These are phyloP conservation scores for Eupithecia abbreviata DNA, from an alignment of 2,888 invertebrate genomes.

Conservation along the genomic window DNA sequence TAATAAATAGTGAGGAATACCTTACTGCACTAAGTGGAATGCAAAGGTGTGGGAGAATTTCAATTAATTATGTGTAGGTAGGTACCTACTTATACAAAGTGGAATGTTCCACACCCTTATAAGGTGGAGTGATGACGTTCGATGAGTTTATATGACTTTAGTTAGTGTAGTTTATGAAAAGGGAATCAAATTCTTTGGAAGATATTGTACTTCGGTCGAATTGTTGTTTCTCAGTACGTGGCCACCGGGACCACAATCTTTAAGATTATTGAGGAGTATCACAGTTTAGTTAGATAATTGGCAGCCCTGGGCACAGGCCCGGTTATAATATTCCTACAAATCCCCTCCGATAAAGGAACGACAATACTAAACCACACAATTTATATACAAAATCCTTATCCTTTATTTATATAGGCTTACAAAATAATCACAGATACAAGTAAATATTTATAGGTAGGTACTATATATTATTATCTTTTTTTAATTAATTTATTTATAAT, in stretches of 20 bases:
- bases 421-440: too few species aligned
- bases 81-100: not conserved
- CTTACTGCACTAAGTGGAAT: not conserved
- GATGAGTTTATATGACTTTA: slow-evolving; percentile 22
- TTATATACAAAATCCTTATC: too few species aligned
- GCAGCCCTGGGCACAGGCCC: too few species aligned
- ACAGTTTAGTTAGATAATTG: not conserved
- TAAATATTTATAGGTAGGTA: too few species aligned
- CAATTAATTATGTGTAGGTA: not conserved
- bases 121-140: not conserved
- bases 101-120: not conserved
- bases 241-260: not conserved
- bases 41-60: not conserved
- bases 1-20: not conserved
- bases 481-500: too few species aligned
- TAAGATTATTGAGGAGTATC: not conserved
- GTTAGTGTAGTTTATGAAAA: not conserved
- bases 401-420: too few species aligned
- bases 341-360: not conserved
- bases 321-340: not conserved
- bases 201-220: not conserved
- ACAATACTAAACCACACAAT: too few species aligned
- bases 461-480: too few species aligned
- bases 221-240: not conserved
- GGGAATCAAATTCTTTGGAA: not conserved